These are phyloP conservation scores for Drosophila pegasa DNA, from an alignment of 2,888 invertebrate genomes.

Conservation along the genomic window DNA sequence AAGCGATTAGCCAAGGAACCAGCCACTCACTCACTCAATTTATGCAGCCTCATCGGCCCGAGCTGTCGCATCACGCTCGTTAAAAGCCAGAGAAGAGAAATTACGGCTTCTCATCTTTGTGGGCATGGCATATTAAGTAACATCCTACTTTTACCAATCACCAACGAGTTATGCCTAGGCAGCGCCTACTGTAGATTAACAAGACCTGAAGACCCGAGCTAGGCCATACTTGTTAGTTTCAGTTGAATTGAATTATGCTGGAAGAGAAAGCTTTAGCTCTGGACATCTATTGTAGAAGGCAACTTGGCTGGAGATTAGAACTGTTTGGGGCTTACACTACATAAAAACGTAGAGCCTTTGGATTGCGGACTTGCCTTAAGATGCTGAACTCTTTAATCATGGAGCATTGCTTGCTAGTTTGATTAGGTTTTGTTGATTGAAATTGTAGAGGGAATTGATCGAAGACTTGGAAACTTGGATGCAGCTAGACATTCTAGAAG, in stretches of 20 bases:
- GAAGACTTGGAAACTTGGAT: no score
- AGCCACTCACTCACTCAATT: constrained; percentile 19
- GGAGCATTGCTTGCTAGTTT: no score
- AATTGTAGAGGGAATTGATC: no score
- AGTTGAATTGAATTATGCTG: neutral
- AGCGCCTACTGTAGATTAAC: neutral
- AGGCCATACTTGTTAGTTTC: neutral
- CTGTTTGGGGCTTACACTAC: no score
- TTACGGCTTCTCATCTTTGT: neutral
- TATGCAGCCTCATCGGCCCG: constrained; percentile 39
- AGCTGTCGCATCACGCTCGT: constrained; percentile 4
- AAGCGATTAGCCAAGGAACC: constrained; percentile 39
- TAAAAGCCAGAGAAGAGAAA: neutral
- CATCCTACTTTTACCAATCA: constrained; percentile 1
- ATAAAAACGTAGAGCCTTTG: no score
- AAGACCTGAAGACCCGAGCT: neutral
- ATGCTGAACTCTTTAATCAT: no score
- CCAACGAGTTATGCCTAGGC: neutral
- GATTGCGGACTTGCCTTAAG: no score
- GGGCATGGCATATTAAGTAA: neutral
- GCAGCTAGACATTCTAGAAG: no score
- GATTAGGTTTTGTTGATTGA: no score
- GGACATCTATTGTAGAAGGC: neutral
- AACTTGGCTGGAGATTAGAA: neutral
- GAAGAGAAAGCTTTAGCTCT: neutral